Conservation (phyloP, 2,888 invertebrate genomes). For the Eurois occulta region DNA sequence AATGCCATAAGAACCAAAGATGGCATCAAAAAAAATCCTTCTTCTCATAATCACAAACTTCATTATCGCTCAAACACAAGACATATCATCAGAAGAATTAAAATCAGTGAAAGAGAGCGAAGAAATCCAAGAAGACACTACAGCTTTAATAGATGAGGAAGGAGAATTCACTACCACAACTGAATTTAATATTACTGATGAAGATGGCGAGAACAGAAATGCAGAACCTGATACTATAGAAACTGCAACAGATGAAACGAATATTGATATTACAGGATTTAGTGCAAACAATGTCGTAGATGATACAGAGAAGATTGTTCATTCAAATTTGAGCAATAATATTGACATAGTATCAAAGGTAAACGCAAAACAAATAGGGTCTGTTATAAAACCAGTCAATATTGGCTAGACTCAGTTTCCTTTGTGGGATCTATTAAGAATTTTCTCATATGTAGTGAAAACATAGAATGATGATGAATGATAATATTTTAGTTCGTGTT, state of each 20-base stretch:
- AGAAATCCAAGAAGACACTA: conserved; percentile 50
- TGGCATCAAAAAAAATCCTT: conserved; percentile 55
- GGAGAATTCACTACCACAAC: conserved; percentile 59
- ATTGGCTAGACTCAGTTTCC: conserved; percentile 3
- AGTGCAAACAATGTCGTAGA: conserved; percentile 75
- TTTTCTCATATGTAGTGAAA: conserved; percentile 24
- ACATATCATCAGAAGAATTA: conserved; percentile 53
- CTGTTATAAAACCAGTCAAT: background rate
- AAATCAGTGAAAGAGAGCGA: conserved; percentile 47
- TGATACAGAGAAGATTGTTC: conserved; percentile 54
- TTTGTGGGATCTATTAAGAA: background rate
- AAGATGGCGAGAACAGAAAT: conserved; percentile 1
- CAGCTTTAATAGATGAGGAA: conserved; percentile 43
- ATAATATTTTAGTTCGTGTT: conserved; percentile 18
- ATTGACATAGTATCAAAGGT: conserved; percentile 65
- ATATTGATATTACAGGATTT: conserved; percentile 57
- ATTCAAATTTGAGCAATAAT: conserved; percentile 64
- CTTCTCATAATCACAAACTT: conserved; percentile 52
- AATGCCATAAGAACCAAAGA: conserved; percentile 59
- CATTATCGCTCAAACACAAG: conserved; percentile 45
- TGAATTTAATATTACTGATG: conserved; percentile 26
- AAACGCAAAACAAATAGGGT: conserved; percentile 21
- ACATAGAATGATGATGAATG: conserved; percentile 1
- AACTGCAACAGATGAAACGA: conserved; percentile 52
- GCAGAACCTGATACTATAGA: conserved; percentile 49